These are phyloP conservation scores for Tragulus kanchil DNA, from an alignment of 2,113 vertebrate species.

Conservation along the genomic window DNA sequence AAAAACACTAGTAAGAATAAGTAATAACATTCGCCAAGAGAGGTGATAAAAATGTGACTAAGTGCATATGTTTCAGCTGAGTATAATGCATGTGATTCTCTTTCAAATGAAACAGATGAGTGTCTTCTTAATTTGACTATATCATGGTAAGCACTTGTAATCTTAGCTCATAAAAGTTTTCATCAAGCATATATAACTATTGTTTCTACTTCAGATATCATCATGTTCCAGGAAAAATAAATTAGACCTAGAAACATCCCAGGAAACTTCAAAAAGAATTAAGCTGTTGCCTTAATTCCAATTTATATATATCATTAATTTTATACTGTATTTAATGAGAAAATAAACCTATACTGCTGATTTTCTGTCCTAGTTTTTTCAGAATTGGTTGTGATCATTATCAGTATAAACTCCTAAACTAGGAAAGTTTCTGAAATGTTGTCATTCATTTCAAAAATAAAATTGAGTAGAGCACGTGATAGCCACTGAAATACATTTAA, in stretches of 20 bases:
- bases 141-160: background rate
- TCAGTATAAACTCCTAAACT: background rate
- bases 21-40: background rate
- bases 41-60: background rate
- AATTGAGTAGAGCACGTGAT: background rate
- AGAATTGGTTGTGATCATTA: background rate
- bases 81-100: background rate
- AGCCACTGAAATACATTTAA: background rate
- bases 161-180: background rate
- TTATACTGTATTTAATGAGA: background rate
- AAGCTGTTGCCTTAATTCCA: background rate
- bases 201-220: slow-evolving; percentile 1
- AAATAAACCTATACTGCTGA: background rate
- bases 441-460: slow-evolving; percentile 26
- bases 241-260: background rate
- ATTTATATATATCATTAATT: background rate
- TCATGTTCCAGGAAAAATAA: background rate
- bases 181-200: background rate
- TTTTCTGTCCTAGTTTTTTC: background rate
- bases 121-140: background rate
- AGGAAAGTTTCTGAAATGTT: background rate
- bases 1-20: background rate
- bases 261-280: slow-evolving; percentile 36
- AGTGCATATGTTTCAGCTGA: background rate
- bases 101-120: background rate